A percentile compares a stretch with the other conserved stretches of the same genome.
These are phyloP conservation scores for Sciurus carolinensis DNA, from an alignment of 2,797 vertebrate genomes.

Conservation along the genomic window DNA sequence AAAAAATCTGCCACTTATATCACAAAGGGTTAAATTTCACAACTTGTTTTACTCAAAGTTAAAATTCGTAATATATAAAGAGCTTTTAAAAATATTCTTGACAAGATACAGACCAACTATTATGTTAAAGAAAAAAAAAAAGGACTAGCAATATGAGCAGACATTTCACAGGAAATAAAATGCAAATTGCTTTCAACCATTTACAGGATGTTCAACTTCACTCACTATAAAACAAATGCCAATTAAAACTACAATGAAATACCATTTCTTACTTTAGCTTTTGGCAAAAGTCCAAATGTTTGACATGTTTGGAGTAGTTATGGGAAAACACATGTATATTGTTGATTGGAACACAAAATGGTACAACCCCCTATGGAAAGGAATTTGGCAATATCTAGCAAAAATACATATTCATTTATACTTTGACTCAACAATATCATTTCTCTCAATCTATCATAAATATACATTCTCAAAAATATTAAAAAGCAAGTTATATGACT, in stretches of 20 bases:
- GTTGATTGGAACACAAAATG: neutral
- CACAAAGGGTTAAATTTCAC: neutral
- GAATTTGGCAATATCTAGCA: neutral
- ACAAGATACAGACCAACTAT: neutral
- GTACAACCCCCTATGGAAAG: neutral
- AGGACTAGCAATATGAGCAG: neutral
- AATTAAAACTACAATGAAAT: neutral
- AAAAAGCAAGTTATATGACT: neutral
- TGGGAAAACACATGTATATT: neutral
- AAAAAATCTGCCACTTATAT: neutral
- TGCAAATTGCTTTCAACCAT: neutral
- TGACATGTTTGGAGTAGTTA: neutral
- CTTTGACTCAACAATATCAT: neutral
- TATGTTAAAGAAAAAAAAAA: neutral
- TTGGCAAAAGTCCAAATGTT: neutral
- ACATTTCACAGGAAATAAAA: constrained; percentile 22
- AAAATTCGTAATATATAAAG: neutral
- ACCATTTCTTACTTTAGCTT: neutral
- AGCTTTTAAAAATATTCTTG: neutral
- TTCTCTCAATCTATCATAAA: neutral
- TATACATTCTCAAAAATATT: neutral
- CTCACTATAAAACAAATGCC: constrained; percentile 9
- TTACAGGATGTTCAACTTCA: neutral
- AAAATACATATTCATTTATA: neutral
- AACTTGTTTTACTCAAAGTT: neutral